Evolutionary conservation across 2,113 vertebrate species (phyloP), one percentile per base, ranked within the genome.

Genomic region (Hystrix cristata): DNA sequence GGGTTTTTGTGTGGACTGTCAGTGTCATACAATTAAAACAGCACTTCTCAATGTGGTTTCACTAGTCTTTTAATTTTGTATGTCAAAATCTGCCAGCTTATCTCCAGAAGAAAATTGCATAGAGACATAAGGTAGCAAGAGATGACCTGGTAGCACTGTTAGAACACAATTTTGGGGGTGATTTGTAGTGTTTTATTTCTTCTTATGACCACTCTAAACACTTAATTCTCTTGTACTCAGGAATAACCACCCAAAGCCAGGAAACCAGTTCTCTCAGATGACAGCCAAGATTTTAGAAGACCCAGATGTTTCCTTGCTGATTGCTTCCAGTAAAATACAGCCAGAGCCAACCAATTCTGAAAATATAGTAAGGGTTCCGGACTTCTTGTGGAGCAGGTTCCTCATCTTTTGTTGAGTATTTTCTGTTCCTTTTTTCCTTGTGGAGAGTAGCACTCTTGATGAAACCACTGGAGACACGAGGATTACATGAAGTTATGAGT

Each of bases 281-380:
- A 87, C 72, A 94, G 48, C 34, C 38, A 64, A 86, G 87, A 43
- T 84, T 72, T 91, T 93, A 64, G 29, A 90, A 74, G 69, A 95
- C 69, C 92, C 90, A 94, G 79, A 94, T 96, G 97, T 95, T 96
- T 95, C 90, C 86, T 97, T 31, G 34, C 46, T 97, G 79, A 93
- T 97, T 69, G 59, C 51, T 38, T 46, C n/a, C 23, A 57, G 38
- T 67, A 90, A 89, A 85, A 79, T 72, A n/a, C 83, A 95, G 9
- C 92, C 46, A 88, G 60, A 92, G 85, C 60, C 51, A 89, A 86
- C 31, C 55, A 95, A 38, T 67, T 88, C 60, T 88, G 82, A 84
- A 90, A 87, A 92, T 91, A 27, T 48, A 74, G 23, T 71, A 69
- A 96, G 19, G 34, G 1, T 81, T 85, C n/a, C 53, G 88, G 3